Base-by-base conservation (phyloP, 1,140 invertebrate species). In the Pogonomyrmex barbatus region DNA sequence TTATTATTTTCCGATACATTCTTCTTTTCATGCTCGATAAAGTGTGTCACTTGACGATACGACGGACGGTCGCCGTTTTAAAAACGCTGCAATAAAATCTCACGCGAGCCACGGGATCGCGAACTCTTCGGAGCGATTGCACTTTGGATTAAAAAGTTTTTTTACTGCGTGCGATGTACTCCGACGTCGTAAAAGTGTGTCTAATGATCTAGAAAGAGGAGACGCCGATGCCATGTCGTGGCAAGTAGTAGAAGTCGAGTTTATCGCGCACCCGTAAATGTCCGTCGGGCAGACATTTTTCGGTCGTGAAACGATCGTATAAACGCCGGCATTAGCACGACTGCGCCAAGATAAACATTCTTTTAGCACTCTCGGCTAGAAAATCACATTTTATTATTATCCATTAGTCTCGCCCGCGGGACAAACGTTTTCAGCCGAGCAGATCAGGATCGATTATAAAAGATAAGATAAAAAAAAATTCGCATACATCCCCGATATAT, bases 311-410 rank as follows among this genome's bases (percentile, higher is more conserved):
- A 79, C 84, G 84, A 67, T 85, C 82, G 82, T 45, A 77, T 85
- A 77, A 85, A 77, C 73, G 82, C 45, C 33, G 45, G 36, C 82
- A 77, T 85, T 85, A 75, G 50, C 56, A 14, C 58, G 71, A 5
- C 47, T 63, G 45, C 50, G 24, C n/a, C 58, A 24, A 73, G 82
- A 85, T 85, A 85, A 85, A 85, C 67, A 84, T 83, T 87, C 78
- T 73, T 86, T 84, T 54, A 62, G 56, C 77, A 82, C 45, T 17
- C 39, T 39, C n/a, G 33, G 54, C 47, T 84, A 47, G 85, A 71
- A 83, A 87, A 83, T 87, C 85, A 83, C 85, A 71, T 87, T 87
- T 87, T 87, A 83, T 87, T 87, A 87, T 83, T 78, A 83, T 87
- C 85, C 79, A 67, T 87, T 87, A 87, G 76, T 75, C 79, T 54